Percentiles rank a stretch among this genome's conserved stretches.
Evolutionary conservation across 2,113 vertebrate genomes (phyloP).

Genomic region (Lutjanus erythropterus): DNA sequence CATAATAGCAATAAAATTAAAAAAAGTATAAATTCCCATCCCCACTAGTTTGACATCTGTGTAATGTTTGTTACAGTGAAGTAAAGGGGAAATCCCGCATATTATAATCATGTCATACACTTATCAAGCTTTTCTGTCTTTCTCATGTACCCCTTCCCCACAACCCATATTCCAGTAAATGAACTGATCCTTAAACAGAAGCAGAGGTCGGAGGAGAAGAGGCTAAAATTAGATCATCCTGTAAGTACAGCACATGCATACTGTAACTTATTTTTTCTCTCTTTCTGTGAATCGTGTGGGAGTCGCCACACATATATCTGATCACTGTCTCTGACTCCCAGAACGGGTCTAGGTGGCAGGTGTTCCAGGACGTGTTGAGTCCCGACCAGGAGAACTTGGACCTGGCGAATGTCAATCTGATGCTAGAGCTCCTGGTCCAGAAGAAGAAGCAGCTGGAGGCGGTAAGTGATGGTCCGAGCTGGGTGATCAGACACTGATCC

Average conservation of each 20-base stretch:
- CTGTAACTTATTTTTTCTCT: background rate
- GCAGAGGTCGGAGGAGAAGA: constrained; percentile 96
- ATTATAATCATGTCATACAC: background rate
- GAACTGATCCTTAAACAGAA: constrained; percentile 99
- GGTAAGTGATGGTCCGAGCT: constrained; percentile 83
- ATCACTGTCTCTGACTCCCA: constrained; percentile 61
- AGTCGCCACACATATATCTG: background rate
- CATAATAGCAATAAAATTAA: too few species aligned
- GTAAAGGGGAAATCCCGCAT: too few species aligned
- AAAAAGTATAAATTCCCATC: too few species aligned
- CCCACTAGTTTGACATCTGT: too few species aligned
- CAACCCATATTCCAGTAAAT: constrained; percentile 88
- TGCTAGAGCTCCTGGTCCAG: constrained; percentile 96
- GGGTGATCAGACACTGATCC: background rate
- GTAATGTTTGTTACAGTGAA: too few species aligned
- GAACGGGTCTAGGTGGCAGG: constrained; percentile 97
- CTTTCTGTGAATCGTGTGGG: background rate
- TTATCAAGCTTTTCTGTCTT: background rate
- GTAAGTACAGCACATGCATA: constrained; percentile 85
- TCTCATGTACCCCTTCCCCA: background rate
- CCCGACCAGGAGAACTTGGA: constrained; percentile 98
- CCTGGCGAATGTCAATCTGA: constrained; percentile 97
- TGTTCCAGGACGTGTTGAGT: constrained; percentile 95
- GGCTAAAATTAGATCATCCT: constrained; percentile 97
- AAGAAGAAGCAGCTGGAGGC: constrained; percentile 99